phyloP scores from a whole-genome alignment of 2,113 vertebrate genomes.

The Baryphthengus martii region DNA sequence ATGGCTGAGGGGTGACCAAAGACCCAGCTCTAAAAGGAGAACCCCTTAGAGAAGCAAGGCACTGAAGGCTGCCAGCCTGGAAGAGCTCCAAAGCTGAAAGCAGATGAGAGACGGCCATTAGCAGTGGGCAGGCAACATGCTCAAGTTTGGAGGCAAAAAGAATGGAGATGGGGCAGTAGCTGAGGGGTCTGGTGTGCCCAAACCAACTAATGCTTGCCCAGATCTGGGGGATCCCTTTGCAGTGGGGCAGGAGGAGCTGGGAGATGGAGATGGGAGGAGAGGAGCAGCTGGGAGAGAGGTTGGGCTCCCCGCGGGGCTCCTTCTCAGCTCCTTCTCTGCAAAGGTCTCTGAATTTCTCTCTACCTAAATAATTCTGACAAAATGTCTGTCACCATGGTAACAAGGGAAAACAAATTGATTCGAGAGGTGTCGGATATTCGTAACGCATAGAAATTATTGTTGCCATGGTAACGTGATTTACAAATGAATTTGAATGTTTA shows the following conservation, averaged over 20 bases:
- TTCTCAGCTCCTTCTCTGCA: neutral
- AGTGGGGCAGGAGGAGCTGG: neutral
- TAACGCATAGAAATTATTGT: slow-evolving; percentile 15
- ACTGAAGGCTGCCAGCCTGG: neutral
- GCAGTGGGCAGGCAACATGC: accelerated
- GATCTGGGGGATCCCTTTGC: accelerated
- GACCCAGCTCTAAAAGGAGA: neutral
- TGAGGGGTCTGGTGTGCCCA: neutral
- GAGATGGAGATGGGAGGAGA: neutral
- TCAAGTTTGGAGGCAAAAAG: neutral
- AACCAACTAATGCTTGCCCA: accelerated
- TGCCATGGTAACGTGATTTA: neutral
- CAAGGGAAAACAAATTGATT: slow-evolving; percentile 48
- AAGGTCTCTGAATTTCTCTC: neutral
- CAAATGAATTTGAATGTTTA: neutral
- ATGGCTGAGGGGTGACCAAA: neutral
- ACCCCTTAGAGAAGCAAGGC: neutral
- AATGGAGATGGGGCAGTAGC: neutral
- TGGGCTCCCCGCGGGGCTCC: neutral
- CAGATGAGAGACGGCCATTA: accelerated
- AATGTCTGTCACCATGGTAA: slow-evolving; percentile 35
- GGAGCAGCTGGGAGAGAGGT: neutral
- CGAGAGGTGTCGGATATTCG: neutral
- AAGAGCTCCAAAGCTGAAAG: accelerated
- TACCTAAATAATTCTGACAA: slow-evolving; percentile 30